A percentile compares a stretch with the other conserved stretches of the same genome.
These are phyloP conservation scores for Nymphalis io DNA, from an alignment of 1,140 invertebrate species.

Conservation along the genomic window DNA sequence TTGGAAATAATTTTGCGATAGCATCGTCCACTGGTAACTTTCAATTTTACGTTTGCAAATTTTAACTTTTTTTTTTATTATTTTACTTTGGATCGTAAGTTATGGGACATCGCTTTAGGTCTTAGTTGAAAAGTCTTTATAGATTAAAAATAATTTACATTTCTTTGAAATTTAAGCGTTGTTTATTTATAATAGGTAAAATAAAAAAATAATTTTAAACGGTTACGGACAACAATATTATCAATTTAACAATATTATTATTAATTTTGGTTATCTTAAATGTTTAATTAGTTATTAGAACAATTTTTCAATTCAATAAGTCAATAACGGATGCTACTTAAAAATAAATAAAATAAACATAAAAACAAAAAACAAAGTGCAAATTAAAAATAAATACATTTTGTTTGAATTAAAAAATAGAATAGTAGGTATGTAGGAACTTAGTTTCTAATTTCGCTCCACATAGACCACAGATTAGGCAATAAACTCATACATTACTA, in stretches of 20 bases:
- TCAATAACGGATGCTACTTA: too few species aligned
- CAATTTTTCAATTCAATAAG: too few species aligned
- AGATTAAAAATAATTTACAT: not conserved
- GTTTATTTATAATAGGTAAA: not conserved
- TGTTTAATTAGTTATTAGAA: too few species aligned
- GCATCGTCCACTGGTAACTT: constrained; percentile 73
- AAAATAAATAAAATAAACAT: too few species aligned
- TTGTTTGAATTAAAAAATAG: not conserved
- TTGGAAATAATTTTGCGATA: constrained; percentile 79
- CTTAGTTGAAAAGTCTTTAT: not conserved
- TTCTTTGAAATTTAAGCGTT: not conserved
- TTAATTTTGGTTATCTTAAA: too few species aligned
- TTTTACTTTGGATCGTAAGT: constrained; percentile 9
- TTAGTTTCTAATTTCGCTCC: not conserved
- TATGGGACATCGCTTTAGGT: constrained; percentile 11
- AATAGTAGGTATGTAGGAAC: not conserved
- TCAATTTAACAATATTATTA: too few species aligned
- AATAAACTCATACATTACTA: not conserved
- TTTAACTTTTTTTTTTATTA: constrained; percentile 16
- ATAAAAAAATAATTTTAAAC: not conserved
- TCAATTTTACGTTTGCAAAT: constrained; percentile 45
- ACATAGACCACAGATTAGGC: constrained; percentile 1
- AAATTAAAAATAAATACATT: not conserved
- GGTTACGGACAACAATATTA: too few species aligned
- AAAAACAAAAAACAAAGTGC: too few species aligned